Evolutionary conservation across 1,140 invertebrate genomes (phyloP).

Genomic region (Cataglyphis hispanica): DNA sequence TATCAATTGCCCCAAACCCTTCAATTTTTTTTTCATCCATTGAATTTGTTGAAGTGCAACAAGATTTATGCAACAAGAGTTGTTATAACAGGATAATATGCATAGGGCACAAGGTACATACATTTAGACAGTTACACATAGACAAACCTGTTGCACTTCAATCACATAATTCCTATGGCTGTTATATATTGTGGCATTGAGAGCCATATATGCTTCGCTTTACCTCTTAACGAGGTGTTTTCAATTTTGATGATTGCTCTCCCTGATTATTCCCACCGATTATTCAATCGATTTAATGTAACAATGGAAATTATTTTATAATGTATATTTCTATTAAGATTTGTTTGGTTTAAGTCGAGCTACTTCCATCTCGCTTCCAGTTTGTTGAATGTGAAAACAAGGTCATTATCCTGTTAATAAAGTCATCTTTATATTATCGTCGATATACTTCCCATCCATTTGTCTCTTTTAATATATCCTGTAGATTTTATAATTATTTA

Average conservation of each 20-base stretch:
- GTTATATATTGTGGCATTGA: slow-evolving; percentile 76
- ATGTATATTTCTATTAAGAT: slow-evolving; percentile 71
- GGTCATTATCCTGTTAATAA: slow-evolving; percentile 76
- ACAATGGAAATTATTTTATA: slow-evolving; percentile 69
- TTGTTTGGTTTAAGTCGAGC: slow-evolving; percentile 78
- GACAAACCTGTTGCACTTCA: slow-evolving; percentile 75
- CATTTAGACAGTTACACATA: neutral
- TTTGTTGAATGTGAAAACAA: slow-evolving; percentile 84
- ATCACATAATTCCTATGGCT: slow-evolving; percentile 74
- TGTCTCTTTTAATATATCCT: slow-evolving; percentile 58
- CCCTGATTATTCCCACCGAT: slow-evolving; percentile 69
- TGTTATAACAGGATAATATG: slow-evolving; percentile 10
- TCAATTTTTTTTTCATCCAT: slow-evolving; percentile 74
- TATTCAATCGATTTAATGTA: slow-evolving; percentile 57
- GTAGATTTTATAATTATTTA: slow-evolving; percentile 67
- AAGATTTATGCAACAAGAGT: slow-evolving; percentile 48
- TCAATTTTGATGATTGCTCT: slow-evolving; percentile 75
- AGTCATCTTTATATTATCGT: slow-evolving; percentile 60
- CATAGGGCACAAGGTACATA: neutral
- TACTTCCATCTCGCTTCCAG: slow-evolving; percentile 84
- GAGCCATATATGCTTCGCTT: slow-evolving; percentile 80
- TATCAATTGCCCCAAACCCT: slow-evolving; percentile 79
- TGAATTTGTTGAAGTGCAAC: slow-evolving; percentile 79
- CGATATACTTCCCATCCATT: slow-evolving; percentile 39
- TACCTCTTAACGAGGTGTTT: slow-evolving; percentile 72